Evolutionary conservation across 2,888 invertebrate species (phyloP), one percentile per base, ranked within the genome.

Genomic region (Polia nebulosa): DNA sequence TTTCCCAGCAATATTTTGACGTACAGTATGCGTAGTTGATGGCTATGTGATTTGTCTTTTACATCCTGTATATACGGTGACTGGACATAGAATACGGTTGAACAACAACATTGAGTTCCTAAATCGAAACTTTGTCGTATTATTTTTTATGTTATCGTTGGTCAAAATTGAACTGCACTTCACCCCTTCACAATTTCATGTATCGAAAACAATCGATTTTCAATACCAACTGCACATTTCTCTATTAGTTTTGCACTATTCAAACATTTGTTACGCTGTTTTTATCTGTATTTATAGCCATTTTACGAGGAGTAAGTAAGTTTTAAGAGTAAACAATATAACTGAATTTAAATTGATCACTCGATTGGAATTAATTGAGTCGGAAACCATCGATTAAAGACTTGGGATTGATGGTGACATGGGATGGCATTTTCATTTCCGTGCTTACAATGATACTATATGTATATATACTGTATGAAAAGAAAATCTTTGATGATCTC

Each of bases 341-440:
- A 39, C 22, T 22, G 25, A 74, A 56, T 41, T 39, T 36, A 20
- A 73, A 55, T 74, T 55, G 22, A 73, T 63, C 74, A 52, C n/a
- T 53, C 44, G 25, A 58, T 36, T 45, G 49, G 51, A 71, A 58
- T 32, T 36, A 45, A 59, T 72, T 13, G 29, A 52, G 20, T 52
- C 20, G 17, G 36, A 39, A 58, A 45, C 25, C 17, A 71, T 71
- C 29, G 44, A 59, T 45, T 52, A 44, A 22, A 32, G 51, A 44
- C 39, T 41, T 27, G 27, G 9, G 7, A 39, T 32, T 41, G n/a
- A 49, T 45, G 17, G 7, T 25, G 32, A 17, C 45, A 13, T 32
- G 27, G 13, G 34, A 20, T 39, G 15, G 39, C 15, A 17, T 15
- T 36, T 36, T 36, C 11, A 36, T 36, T 36, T 36, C 15, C n/a